phyloP scores from a whole-genome alignment of 1,140 invertebrate species.

The Hetaerina americana region DNA sequence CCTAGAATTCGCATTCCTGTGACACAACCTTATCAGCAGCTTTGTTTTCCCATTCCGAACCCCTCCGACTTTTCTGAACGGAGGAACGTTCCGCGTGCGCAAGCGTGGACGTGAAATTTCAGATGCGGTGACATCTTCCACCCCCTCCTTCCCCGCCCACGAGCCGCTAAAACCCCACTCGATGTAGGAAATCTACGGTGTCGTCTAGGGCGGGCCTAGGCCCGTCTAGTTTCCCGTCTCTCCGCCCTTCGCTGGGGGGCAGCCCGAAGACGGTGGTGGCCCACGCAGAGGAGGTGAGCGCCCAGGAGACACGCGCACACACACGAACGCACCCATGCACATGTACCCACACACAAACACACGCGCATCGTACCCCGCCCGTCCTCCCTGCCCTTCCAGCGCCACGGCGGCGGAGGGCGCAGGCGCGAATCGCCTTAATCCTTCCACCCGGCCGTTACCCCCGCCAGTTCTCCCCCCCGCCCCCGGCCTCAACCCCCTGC shows the following conservation, averaged over 20 bases:
- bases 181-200: neutral
- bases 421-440: neutral
- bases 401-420: neutral
- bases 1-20: neutral
- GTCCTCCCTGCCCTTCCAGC: neutral
- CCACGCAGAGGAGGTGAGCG: no score
- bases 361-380: no score
- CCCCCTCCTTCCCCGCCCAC: neutral
- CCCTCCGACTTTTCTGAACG: neutral
- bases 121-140: neutral
- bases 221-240: neutral
- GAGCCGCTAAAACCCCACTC: no score
- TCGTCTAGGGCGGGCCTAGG: neutral
- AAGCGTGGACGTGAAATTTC: neutral
- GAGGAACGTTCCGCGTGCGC: neutral
- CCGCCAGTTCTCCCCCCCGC: neutral
- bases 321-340: no score
- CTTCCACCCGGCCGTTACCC: neutral
- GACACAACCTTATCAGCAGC: neutral
- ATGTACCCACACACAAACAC: no score
- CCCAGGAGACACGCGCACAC: no score
- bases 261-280: no score
- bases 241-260: neutral
- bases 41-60: neutral
- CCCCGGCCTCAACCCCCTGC: neutral